Evolutionary conservation across 2,113 vertebrate species (phyloP).

Genomic region (Dascyllus trimaculatus): DNA sequence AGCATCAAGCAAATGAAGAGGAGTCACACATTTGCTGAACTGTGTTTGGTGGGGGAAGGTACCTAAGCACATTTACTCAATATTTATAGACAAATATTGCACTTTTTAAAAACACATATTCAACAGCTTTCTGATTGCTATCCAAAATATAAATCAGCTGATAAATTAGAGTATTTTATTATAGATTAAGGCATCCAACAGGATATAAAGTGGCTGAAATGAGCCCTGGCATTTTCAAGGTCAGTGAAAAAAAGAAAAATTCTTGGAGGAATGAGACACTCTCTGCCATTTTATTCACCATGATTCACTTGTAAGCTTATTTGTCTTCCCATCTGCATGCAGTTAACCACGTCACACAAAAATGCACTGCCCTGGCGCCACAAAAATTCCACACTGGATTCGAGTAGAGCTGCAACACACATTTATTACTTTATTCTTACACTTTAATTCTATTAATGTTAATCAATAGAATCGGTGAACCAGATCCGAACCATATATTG

Average conservation of each 20-base stretch:
- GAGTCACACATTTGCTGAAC: too few relatives aligned
- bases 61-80: too few relatives aligned
- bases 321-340: slow-evolving; percentile 6
- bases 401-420: not conserved
- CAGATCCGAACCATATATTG: too few relatives aligned
- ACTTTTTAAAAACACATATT: too few relatives aligned
- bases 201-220: not conserved
- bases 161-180: not conserved
- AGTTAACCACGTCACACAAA: slow-evolving; percentile 16
- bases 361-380: not conserved
- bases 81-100: too few relatives aligned
- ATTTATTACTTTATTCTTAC: too few relatives aligned
- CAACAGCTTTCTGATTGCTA: too few relatives aligned
- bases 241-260: not conserved
- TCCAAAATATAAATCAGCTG: too few relatives aligned
- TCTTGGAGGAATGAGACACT: not conserved
- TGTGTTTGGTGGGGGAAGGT: too few relatives aligned
- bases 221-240: not conserved
- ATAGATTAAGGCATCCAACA: not conserved
- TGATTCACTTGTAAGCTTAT: slow-evolving; percentile 24
- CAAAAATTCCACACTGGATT: not conserved
- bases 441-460: not conserved
- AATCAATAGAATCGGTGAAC: not conserved
- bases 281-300: not conserved
- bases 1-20: too few relatives aligned